Evolutionary conservation across 2,888 invertebrate species (phyloP).

Genomic region (Epirrhoe tristata): DNA sequence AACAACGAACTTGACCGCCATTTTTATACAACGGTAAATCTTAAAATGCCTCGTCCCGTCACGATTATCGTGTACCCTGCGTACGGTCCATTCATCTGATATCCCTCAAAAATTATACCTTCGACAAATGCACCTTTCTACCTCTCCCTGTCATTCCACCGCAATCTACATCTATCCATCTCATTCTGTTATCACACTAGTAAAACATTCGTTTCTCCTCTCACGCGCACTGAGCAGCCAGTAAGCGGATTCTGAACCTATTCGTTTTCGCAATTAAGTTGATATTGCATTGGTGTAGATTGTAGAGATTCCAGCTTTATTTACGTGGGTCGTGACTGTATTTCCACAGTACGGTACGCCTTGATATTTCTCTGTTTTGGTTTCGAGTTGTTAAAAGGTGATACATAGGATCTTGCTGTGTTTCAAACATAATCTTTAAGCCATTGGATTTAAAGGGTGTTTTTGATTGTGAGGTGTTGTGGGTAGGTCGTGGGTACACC

Average conservation of each 20-base stretch:
- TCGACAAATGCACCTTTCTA: slow-evolving; percentile 31
- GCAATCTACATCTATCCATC: slow-evolving; percentile 50
- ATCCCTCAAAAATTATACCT: slow-evolving; percentile 40
- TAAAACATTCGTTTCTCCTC: slow-evolving; percentile 59
- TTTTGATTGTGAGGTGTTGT: slow-evolving; percentile 34
- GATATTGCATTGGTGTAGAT: slow-evolving; percentile 46
- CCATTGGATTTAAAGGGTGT: slow-evolving; percentile 33
- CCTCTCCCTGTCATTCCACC: slow-evolving; percentile 18
- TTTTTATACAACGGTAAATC: slow-evolving; percentile 39
- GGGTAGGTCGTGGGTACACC: slow-evolving; percentile 58
- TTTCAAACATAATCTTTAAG: slow-evolving; percentile 42
- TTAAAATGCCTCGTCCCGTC: slow-evolving; percentile 35
- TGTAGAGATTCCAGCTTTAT: slow-evolving; percentile 69
- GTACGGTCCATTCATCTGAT: slow-evolving; percentile 46
- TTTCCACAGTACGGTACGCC: slow-evolving; percentile 57
- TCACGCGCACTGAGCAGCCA: slow-evolving; percentile 68
- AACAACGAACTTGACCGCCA: slow-evolving; percentile 43
- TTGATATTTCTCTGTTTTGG: slow-evolving; percentile 71
- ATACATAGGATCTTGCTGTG: slow-evolving; percentile 53
- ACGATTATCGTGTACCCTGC: slow-evolving; percentile 44
- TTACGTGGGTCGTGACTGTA: slow-evolving; percentile 81
- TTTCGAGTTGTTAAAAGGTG: slow-evolving; percentile 73
- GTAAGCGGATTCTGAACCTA: slow-evolving; percentile 50
- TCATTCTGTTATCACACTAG: slow-evolving; percentile 42
- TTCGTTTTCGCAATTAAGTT: slow-evolving; percentile 43